Percentiles rank a stretch among this genome's conserved stretches.
Evolutionary conservation across 2,113 vertebrate genomes (phyloP).

Genomic region (Pantherophis guttatus): DNA sequence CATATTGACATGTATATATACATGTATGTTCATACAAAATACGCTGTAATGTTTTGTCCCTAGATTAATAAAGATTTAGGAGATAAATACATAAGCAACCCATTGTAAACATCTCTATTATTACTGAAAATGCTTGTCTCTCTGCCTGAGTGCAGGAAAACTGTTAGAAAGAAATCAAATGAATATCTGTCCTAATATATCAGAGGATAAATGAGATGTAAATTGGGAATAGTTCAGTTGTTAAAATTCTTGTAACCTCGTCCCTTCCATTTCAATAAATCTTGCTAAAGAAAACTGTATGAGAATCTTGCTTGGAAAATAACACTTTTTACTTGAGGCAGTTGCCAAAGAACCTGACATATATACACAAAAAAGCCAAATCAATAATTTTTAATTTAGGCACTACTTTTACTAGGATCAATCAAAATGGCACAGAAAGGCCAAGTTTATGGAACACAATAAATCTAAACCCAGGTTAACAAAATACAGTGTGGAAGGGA

Average conservation of each 20-base stretch:
- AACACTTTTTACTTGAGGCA: background rate
- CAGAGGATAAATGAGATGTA: background rate
- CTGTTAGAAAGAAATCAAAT: background rate
- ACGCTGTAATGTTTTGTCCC: background rate
- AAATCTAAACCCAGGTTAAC: background rate
- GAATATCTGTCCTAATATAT: background rate
- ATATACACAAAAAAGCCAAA: background rate
- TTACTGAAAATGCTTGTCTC: background rate
- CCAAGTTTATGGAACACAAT: background rate
- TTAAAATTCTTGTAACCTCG: background rate
- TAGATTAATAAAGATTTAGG: background rate
- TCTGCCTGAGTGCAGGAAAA: background rate
- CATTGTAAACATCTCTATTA: background rate
- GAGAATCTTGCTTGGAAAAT: background rate
- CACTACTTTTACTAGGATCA: background rate
- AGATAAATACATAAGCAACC: background rate
- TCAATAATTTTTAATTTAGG: background rate
- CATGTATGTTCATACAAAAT: background rate
- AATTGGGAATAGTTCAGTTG: background rate
- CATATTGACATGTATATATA: too few species aligned
- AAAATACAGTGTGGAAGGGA: background rate
- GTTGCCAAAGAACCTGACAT: background rate
- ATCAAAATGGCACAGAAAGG: background rate
- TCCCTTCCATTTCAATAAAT: background rate
- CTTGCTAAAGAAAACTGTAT: background rate